A percentile compares a stretch with the other conserved stretches of the same genome.
Evolutionary conservation across 2,113 vertebrate species (phyloP).

Genomic region (Sinocyclocheilus rhinocerous): DNA sequence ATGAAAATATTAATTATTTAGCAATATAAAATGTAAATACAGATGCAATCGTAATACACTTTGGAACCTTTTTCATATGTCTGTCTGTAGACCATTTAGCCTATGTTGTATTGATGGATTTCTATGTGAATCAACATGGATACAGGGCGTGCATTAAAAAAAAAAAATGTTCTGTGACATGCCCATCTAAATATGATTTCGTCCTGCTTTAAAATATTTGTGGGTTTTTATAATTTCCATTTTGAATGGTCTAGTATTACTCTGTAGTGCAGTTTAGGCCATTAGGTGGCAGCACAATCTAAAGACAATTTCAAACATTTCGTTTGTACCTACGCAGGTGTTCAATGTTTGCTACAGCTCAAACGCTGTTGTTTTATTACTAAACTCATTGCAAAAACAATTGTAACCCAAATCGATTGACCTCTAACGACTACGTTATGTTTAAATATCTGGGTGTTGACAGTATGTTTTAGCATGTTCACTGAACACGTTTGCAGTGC

Average conservation of each 20-base stretch:
- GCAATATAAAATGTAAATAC: not conserved
- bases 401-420: not conserved
- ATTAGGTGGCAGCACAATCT: constrained; percentile 22
- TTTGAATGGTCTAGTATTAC: not conserved
- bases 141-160: too few species aligned
- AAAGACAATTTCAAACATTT: not conserved
- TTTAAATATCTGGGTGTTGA: not conserved
- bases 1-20: not conserved
- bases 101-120: not conserved
- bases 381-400: not conserved
- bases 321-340: not conserved
- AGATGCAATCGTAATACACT: not conserved
- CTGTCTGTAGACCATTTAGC: not conserved
- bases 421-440: not conserved
- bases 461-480: not conserved
- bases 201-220: not conserved
- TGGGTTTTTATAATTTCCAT: not conserved
- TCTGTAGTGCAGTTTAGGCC: not conserved
- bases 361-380: not conserved
- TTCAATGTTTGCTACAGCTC: not conserved
- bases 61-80: not conserved
- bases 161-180: not conserved
- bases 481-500: not conserved
- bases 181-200: not conserved
- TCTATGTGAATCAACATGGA: not conserved